Evolutionary conservation across 2,113 vertebrate species (phyloP).

Genomic region (Gopherus evgoodei): DNA sequence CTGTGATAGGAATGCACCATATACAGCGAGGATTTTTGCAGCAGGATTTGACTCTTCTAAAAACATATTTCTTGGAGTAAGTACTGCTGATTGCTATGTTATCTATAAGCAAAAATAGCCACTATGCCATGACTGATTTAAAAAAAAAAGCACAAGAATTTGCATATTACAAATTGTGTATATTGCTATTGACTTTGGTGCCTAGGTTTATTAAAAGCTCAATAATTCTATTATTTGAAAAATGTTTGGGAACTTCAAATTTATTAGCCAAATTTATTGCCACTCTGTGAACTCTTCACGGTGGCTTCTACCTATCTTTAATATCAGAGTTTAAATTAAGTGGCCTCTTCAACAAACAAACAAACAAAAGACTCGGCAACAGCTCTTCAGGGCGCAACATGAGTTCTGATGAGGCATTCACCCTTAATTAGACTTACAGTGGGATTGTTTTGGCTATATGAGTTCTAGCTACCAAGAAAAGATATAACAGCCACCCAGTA

Average conservation of each 20-base stretch:
- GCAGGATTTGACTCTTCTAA: conserved; percentile 98
- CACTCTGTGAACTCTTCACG: neutral
- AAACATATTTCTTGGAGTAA: conserved; percentile 99
- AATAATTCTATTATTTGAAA: neutral
- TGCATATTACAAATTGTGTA: neutral
- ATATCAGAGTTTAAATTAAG: neutral
- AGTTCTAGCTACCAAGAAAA: neutral
- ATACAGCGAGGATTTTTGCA: conserved; percentile 94
- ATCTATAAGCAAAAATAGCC: neutral
- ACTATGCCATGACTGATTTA: neutral
- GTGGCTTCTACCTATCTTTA: neutral
- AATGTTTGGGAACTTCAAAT: neutral
- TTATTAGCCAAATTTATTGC: conserved; percentile 20
- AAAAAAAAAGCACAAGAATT: neutral
- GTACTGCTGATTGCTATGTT: conserved; percentile 34
- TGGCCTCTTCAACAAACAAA: neutral
- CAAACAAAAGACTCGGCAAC: neutral
- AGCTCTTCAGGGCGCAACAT: neutral
- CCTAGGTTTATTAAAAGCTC: neutral
- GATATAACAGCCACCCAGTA: accelerated
- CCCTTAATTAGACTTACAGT: neutral
- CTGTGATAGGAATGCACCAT: conserved; percentile 92
- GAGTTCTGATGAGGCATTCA: neutral
- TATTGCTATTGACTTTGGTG: neutral
- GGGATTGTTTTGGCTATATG: neutral